These are phyloP conservation scores for Diarsia rubi DNA, from an alignment of 2,888 invertebrate species.

Conservation along the genomic window DNA sequence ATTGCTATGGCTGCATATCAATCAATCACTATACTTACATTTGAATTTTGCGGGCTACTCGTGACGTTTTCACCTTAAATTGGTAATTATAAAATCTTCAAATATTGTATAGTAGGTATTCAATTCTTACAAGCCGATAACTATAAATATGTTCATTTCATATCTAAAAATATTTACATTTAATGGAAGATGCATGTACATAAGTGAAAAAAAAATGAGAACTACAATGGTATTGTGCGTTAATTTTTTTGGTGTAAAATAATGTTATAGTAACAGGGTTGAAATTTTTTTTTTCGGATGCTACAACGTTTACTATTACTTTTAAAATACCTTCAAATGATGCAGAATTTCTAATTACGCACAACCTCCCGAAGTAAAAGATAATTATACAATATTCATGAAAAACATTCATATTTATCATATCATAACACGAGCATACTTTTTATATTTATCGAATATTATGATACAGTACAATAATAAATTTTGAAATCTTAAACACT, in stretches of 20 bases:
- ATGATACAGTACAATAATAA: slow-evolving; percentile 85
- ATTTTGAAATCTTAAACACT: slow-evolving; percentile 88
- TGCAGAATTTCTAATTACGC: slow-evolving; percentile 76
- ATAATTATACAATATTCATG: slow-evolving; percentile 79
- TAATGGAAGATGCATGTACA: slow-evolving; percentile 73
- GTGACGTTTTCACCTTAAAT: slow-evolving; percentile 27
- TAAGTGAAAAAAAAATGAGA: slow-evolving; percentile 60
- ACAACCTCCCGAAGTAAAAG: slow-evolving; percentile 85
- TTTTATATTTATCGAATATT: slow-evolving; percentile 68
- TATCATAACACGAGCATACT: slow-evolving; percentile 74
- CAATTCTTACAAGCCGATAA: slow-evolving; percentile 67
- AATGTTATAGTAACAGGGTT: slow-evolving; percentile 77
- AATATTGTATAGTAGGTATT: slow-evolving; percentile 62
- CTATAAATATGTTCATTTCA: slow-evolving; percentile 69
- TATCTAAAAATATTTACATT: slow-evolving; percentile 75
- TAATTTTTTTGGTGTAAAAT: slow-evolving; percentile 68
- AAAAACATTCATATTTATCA: slow-evolving; percentile 79
- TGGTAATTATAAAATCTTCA: slow-evolving; percentile 56
- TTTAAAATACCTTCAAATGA: slow-evolving; percentile 53
- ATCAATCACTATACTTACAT: not conserved
- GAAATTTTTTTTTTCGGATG: slow-evolving; percentile 48
- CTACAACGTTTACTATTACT: slow-evolving; percentile 40
- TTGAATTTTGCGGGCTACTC: slow-evolving; percentile 1
- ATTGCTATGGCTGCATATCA: not conserved
- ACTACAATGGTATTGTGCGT: slow-evolving; percentile 76